Evolutionary conservation across 2,113 vertebrate species (phyloP).

Genomic region (Notarius quadriscutis): DNA sequence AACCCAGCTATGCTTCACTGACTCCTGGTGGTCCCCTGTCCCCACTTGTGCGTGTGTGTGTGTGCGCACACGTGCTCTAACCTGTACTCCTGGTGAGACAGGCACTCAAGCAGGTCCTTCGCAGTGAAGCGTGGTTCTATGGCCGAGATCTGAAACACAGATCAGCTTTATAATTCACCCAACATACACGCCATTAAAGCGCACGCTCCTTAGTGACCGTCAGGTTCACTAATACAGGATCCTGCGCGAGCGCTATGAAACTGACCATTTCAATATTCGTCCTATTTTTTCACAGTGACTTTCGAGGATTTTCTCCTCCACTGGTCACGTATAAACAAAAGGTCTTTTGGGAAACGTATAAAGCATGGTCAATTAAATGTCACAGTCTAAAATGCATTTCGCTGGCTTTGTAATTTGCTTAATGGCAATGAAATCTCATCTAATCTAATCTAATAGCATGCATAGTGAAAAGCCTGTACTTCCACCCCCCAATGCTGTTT

Average conservation of each 20-base stretch:
- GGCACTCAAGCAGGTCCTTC: slow-evolving; percentile 81
- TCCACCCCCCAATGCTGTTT: neutral
- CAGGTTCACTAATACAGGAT: neutral
- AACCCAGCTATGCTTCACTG: too few species aligned
- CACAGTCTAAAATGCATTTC: neutral
- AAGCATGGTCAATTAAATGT: neutral
- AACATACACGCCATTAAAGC: neutral
- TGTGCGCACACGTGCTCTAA: slow-evolving; percentile 46
- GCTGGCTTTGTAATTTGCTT: neutral
- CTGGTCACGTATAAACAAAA: neutral
- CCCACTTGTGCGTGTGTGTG: neutral
- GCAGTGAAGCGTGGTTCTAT: slow-evolving; percentile 72
- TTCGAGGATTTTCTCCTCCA: neutral
- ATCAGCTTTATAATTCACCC: slow-evolving; percentile 16
- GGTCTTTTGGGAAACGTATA: neutral
- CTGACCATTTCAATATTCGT: neutral
- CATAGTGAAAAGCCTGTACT: neutral
- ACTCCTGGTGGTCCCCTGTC: too few species aligned
- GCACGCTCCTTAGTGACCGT: too few species aligned
- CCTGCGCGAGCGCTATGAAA: neutral
- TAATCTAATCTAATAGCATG: neutral
- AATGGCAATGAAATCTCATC: neutral
- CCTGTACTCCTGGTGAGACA: slow-evolving; percentile 84
- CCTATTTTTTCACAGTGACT: neutral
- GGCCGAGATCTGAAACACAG: slow-evolving; percentile 75